Evolutionary conservation across 2,797 vertebrate genomes (phyloP), one percentile per base, ranked within the genome.

Genomic region (Tamandua tetradactyla): DNA sequence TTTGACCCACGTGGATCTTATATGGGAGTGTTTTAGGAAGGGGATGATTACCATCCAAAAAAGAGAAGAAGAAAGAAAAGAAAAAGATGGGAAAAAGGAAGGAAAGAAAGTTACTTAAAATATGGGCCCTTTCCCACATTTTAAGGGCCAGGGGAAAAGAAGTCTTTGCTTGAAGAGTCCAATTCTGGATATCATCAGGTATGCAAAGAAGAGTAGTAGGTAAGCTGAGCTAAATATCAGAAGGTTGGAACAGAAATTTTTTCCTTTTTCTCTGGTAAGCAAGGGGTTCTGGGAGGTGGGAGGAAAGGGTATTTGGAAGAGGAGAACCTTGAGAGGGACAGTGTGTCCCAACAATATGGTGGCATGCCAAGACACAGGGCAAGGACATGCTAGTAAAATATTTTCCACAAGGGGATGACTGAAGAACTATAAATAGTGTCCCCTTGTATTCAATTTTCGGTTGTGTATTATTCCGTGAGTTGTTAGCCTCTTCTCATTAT

Each of bases 1-100:
- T 96, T 85, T 94, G 91, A 91, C 15, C 49, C 71, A 91, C 2
- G 7, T 76, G 52, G 27, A 23, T 94, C 68, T 96, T 95, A 76
- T 83, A 81, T 81, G 74, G 79, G 74, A 82, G n/a, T 87, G 25
- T 79, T 76, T 62, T 4, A 87, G 52, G 55, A 95, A 84, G n/a
- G 40, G 59, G 83, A 91, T 61, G 32, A 82, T 85, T 75, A 83
- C 14, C 62, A 40, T 42, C 52, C 17, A 76, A 78, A 87, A 47
- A 13, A 35, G 42, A 35, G 15, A 35, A 37, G 52, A 61, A 30
- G 30, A 12, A 81, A 23, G 13, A 71, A 80, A 91, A 15, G 17
- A 55, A 18, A 55, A 18, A 55, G 15, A 55, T 18, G 87, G 57
- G 47, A 7, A 62, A 44, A 44, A 15, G 35, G 47, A 68, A 47